A percentile compares a stretch with the other conserved stretches of the same genome.
phyloP scores from a whole-genome alignment of 1,140 invertebrate species.

The Temnothorax nylanderi region DNA sequence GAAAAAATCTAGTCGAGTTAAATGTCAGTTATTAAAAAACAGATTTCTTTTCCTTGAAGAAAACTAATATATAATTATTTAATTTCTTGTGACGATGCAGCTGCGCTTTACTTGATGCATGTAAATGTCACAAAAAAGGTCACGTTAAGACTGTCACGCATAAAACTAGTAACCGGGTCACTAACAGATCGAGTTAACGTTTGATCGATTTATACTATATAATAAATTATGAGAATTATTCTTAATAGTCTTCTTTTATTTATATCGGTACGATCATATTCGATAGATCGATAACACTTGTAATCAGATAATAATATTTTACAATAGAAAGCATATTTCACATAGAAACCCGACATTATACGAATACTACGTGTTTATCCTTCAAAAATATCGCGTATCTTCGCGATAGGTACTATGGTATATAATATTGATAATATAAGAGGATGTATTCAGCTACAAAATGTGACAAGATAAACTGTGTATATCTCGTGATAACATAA shows the following conservation, averaged over 20 bases:
- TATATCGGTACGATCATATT: neutral
- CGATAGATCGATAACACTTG: neutral
- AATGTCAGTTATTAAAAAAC: neutral
- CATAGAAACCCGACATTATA: neutral
- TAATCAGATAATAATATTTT: neutral
- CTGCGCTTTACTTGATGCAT: neutral
- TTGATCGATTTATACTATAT: neutral
- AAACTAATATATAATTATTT: neutral
- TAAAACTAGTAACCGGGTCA: conserved; percentile 12
- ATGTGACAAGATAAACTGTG: neutral
- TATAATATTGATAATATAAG: conserved; percentile 1
- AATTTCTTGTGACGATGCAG: neutral
- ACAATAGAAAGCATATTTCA: conserved; percentile 6
- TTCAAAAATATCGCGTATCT: neutral
- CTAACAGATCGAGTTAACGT: neutral
- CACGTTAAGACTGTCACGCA: conserved; percentile 33
- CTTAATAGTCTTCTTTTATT: too few species aligned
- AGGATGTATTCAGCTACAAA: neutral
- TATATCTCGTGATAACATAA: neutral
- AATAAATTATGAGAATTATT: conserved; percentile 12
- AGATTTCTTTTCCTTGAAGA: neutral
- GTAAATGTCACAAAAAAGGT: neutral
- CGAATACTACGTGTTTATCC: neutral
- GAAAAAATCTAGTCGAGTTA: neutral
- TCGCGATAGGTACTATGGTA: neutral